Base-by-base conservation (phyloP, 2,888 invertebrate species). In the Melipona beecheii region DNA sequence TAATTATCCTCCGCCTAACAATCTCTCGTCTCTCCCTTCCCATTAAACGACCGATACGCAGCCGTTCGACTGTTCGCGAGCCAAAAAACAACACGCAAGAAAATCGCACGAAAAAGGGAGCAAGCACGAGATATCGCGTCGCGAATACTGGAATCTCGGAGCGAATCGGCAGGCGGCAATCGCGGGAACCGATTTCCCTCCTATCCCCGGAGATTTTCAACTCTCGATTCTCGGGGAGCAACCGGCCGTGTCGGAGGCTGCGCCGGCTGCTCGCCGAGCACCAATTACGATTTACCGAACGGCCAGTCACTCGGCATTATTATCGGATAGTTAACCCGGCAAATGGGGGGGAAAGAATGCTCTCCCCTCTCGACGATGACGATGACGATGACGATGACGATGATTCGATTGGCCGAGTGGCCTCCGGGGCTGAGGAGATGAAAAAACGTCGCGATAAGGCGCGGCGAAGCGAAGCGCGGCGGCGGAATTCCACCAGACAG, bases 401-500 rank as follows among this genome's bases (percentile, higher is more conserved):
- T 60, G 68, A 78, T 60, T 78, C 58, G 72, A 60, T 60, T 58
- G 50, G 52, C 43, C 50, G 43, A 43, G 43, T 43, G 56, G 52
- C 36, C 75, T 17, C 31, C 43, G 50, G 78, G 64, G 62, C 68
- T 70, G 62, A 58, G 36, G 66, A 75, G 75, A 75, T 73, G 73
- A 72, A 74, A 64, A 31, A 31, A 31, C 31, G 36, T 19, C 50
- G 70, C 49, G 66, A 78, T 87, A 83, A 88, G 85, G 76, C 65
- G 82, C 58, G 78, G 83, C 88, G 85, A 68, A 75, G 84, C 84
- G 69, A 1, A 9, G 9, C 9, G 36, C 9, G 36, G 36, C 36
- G 9, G 9, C 90, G 84, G 87, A 87, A 87, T 90, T 90, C 87
- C 90, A 85, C 49, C 81, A 76, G 65, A 84, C 86, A 86, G 86